Conservation (phyloP, 2,113 vertebrate genomes). For the Carassius carassius region DNA sequence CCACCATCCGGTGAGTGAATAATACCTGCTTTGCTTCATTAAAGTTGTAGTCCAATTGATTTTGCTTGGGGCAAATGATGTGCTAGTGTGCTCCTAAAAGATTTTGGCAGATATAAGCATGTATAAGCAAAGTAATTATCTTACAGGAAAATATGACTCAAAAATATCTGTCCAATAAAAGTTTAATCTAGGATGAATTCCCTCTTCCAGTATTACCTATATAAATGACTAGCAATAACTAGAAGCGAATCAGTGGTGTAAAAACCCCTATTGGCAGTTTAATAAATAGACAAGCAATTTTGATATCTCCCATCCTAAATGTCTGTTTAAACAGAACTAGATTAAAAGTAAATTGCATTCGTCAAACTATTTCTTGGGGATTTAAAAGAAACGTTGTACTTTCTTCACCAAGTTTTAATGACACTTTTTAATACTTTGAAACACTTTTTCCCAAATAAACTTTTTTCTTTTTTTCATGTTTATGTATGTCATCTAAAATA, state of each 20-base stretch:
- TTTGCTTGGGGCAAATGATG: not conserved
- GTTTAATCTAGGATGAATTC: not conserved
- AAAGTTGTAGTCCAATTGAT: not conserved
- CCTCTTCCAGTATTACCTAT: not conserved
- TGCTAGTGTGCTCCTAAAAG: not conserved
- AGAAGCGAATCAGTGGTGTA: not conserved
- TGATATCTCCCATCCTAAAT: not conserved
- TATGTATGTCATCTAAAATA: not conserved
- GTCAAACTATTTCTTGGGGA: not conserved
- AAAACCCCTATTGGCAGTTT: not conserved
- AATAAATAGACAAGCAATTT: not conserved
- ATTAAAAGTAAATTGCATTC: not conserved
- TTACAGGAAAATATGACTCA: not conserved
- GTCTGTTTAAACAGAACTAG: not conserved
- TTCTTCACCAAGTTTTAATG: not conserved
- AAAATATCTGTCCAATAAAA: not conserved
- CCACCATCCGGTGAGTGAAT: conserved; percentile 83
- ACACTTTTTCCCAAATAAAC: not conserved
- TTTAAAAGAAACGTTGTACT: not conserved
- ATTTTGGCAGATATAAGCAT: not conserved
- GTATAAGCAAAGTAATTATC: not conserved
- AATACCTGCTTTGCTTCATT: not conserved
- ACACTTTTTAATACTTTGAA: not conserved
- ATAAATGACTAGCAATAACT: too few species aligned
- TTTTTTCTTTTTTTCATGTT: not conserved